Base-by-base conservation (phyloP, 2,888 invertebrate genomes). In the Drosophila quinaria region DNA sequence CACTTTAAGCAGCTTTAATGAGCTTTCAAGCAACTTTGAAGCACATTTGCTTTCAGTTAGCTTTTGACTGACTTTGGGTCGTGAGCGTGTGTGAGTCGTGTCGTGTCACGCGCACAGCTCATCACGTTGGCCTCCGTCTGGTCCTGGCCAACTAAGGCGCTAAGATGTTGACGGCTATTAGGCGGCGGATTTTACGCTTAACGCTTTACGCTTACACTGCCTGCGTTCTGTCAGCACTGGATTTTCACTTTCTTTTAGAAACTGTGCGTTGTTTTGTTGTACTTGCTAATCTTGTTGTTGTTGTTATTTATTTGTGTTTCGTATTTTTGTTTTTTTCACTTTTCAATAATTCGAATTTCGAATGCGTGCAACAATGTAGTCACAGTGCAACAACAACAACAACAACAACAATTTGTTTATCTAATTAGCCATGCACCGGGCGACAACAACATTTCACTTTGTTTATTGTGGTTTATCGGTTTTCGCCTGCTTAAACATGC, bases 231-330 rank as follows among this genome's bases (percentile, higher is more conserved):
- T 86, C 64, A 55, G 73, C 84, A 69, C 61, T 79, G 68, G 72
- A 60, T 81, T 86, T 86, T 86, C 86, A 86, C 86, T 86, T 86
- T 86, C 89, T 87, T 88, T 88, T 86, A 86, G 89, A 86, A 88
- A 86, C 87, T 78, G 78, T 42, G 13, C 39, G 50, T 25, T 64
- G 44, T 50, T 47, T 46, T 22, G 11, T 31, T 60, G 58, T 51
- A 33, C 39, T 49, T 46, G 55, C 51, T 44, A 47, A 51, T 44
- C 25, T 50, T 37, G 25, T 25, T 63, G 44, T 50, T 54, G n/a
- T 31, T 61, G 25, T 15, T 64, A 51, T 56, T 50, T 19, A 52
- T 47, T 9, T 49, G 19, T n/a, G 15, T 52, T n/a, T n/a, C n/a
- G n/a, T n/a, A n/a, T n/a, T n/a, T n/a, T n/a, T n/a, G n/a, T n/a